Percentiles rank a stretch among this genome's conserved stretches.
phyloP scores from a whole-genome alignment of 2,888 invertebrate species.

The Nemoura dubitans region DNA sequence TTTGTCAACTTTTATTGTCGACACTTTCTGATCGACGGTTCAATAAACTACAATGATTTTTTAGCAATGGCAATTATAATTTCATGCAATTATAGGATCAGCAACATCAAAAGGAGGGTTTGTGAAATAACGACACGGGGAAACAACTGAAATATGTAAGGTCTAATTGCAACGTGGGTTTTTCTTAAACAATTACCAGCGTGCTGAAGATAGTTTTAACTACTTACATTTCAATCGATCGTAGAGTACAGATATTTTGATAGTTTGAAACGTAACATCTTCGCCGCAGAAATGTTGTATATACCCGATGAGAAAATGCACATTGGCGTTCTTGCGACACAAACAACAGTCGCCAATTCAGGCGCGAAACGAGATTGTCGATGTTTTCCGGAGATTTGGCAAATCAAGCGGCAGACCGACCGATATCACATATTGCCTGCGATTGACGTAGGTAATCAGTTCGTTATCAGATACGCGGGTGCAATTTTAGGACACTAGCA shows the following conservation, averaged over 20 bases:
- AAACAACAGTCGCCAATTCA: too few relatives aligned
- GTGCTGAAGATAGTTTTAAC: neutral
- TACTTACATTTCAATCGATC: neutral
- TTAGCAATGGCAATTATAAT: too few relatives aligned
- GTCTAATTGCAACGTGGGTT: too few relatives aligned
- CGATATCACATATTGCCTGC: neutral
- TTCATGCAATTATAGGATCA: too few relatives aligned
- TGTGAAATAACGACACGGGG: too few relatives aligned
- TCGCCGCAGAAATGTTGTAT: neutral
- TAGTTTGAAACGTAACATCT: neutral
- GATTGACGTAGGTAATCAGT: neutral
- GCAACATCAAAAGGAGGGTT: too few relatives aligned
- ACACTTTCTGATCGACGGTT: too few relatives aligned
- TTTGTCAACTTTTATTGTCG: too few relatives aligned
- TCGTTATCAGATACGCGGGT: neutral
- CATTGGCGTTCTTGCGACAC: neutral
- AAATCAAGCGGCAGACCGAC: neutral
- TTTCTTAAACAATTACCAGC: neutral
- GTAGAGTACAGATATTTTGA: neutral
- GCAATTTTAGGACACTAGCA: neutral
- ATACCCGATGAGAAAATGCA: neutral
- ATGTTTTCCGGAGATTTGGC: neutral
- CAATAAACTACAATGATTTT: too few relatives aligned
- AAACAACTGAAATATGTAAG: too few relatives aligned
- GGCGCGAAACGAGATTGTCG: too few relatives aligned